These are phyloP conservation scores for Sclerurus mexicanus DNA, from an alignment of 2,113 vertebrate species.

Conservation along the genomic window DNA sequence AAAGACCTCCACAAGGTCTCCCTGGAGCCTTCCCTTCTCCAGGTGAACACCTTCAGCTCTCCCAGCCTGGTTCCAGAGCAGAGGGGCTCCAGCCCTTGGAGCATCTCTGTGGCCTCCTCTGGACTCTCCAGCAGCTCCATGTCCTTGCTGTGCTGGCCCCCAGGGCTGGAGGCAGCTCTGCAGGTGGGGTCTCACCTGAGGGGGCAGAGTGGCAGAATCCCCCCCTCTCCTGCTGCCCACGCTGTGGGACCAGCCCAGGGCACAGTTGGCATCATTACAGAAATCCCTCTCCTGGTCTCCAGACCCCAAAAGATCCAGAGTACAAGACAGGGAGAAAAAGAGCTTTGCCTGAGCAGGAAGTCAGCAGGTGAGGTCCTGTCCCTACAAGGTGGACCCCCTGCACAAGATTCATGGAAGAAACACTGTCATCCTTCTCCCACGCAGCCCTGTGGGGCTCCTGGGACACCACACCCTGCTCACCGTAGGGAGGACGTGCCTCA, in stretches of 20 bases:
- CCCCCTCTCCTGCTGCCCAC: background rate
- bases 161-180: background rate
- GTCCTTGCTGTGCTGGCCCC: background rate
- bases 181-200: background rate
- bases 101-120: background rate
- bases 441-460: background rate
- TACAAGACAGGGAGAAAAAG: background rate
- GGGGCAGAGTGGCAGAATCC: background rate
- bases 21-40: background rate
- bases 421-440: background rate
- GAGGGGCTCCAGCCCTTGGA: background rate
- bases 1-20: background rate
- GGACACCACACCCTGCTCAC: background rate
- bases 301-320: background rate
- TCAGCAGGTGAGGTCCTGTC: background rate
- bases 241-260: background rate
- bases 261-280: background rate
- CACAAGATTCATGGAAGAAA: background rate
- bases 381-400: background rate
- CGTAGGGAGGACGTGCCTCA: fast-evolving
- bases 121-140: background rate
- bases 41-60: background rate
- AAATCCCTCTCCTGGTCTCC: background rate
- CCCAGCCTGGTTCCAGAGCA: background rate
- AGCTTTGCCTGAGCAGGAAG: background rate